Percentiles rank a stretch among this genome's conserved stretches.
Conservation (phyloP, 35 echinoderm and acorn worm species). For the Antedon bifida region DNA sequence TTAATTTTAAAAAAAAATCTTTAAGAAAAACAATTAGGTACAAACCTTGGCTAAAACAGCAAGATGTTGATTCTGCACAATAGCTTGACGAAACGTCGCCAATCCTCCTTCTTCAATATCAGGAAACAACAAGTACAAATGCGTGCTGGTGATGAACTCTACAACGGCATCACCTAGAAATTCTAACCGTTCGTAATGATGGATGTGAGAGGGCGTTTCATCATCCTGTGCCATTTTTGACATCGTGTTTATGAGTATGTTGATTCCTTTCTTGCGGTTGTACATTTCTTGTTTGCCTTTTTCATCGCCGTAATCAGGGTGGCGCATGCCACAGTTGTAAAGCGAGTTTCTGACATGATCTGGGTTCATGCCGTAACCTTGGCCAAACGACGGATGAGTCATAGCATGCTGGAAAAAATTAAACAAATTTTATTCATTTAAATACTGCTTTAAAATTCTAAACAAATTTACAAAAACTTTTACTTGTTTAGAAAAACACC, state of each 20-base stretch:
- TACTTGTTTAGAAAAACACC: no score
- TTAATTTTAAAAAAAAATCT: no score
- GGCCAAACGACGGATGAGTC: constrained; percentile 87
- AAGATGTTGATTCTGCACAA: constrained; percentile 95
- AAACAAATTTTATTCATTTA: no score
- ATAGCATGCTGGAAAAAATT: constrained; percentile 54
- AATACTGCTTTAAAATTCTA: no score
- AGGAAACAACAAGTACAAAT: constrained; percentile 77
- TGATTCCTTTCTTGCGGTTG: constrained; percentile 39
- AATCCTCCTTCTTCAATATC: constrained; percentile 76
- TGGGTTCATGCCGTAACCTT: constrained; percentile 80
- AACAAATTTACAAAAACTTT: no score
- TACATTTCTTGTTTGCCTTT: constrained; percentile 22
- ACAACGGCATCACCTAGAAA: constrained; percentile 96
- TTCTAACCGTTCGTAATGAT: constrained; percentile 87
- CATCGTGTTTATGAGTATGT: constrained; percentile 81
- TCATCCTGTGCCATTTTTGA: constrained; percentile 62
- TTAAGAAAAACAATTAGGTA: not conserved
- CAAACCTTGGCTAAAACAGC: constrained; percentile 72
- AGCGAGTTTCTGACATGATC: constrained; percentile 85
- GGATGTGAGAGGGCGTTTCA: constrained; percentile 60
- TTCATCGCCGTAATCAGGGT: constrained; percentile 56
- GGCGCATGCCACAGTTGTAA: constrained; percentile 71
- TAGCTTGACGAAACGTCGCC: constrained; percentile 63
- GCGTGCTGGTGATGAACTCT: constrained; percentile 78